phyloP scores from a whole-genome alignment of 2,113 vertebrate species.

The Gymnocephalus cernua region DNA sequence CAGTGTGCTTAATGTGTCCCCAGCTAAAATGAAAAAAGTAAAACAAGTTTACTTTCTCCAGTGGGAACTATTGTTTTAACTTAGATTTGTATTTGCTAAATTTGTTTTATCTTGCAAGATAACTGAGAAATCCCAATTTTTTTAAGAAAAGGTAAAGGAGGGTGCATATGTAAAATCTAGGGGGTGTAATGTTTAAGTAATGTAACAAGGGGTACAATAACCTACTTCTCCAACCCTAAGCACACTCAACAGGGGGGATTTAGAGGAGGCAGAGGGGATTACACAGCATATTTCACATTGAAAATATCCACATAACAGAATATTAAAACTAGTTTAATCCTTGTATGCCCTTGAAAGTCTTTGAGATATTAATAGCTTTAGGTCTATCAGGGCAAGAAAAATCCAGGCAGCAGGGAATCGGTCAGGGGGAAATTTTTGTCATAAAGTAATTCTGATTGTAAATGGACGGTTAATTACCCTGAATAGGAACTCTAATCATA shows the following conservation, averaged over 20 bases:
- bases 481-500: conserved; percentile 39
- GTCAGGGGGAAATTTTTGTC: conserved; percentile 17
- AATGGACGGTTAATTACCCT: conserved; percentile 55
- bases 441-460: conserved; percentile 52
- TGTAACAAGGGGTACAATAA: neutral
- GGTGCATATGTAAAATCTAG: neutral
- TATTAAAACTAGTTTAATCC: conserved; percentile 61
- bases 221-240: neutral
- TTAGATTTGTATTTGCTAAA: neutral
- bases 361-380: conserved; percentile 59
- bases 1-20: neutral
- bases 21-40: neutral
- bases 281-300: conserved; percentile 43
- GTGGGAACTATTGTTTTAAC: neutral
- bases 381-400: conserved; percentile 44
- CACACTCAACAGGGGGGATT: neutral
- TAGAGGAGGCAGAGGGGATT: conserved; percentile 29
- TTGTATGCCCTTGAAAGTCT: conserved; percentile 65
- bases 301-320: conserved; percentile 33
- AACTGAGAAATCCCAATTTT: neutral
- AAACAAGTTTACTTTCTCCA: neutral
- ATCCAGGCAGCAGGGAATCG: conserved; percentile 50
- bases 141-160: neutral
- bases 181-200: neutral
- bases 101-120: neutral